A percentile compares a stretch with the other conserved stretches of the same genome.
These are phyloP conservation scores for Odontophorus gujanensis DNA, from an alignment of 2,113 vertebrate species.

Conservation along the genomic window DNA sequence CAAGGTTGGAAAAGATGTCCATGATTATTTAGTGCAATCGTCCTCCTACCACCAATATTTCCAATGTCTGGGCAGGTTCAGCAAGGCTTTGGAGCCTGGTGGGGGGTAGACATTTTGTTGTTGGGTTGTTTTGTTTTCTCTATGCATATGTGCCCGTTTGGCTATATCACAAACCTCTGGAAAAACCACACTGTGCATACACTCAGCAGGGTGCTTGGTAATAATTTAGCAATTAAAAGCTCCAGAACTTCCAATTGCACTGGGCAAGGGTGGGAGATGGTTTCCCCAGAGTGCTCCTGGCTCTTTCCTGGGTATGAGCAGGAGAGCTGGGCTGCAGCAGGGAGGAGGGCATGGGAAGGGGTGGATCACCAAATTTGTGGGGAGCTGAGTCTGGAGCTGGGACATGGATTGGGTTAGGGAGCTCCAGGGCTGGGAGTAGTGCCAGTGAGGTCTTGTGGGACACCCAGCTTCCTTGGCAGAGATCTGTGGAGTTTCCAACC, in stretches of 20 bases:
- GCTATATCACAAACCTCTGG: neutral
- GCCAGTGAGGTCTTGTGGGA: neutral
- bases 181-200: neutral
- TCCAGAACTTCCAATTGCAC: neutral
- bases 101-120: neutral
- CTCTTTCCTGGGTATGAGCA: neutral
- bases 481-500: slow-evolving; percentile 10
- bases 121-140: neutral
- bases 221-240: neutral
- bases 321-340: neutral
- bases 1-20: too few relatives aligned
- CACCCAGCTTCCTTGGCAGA: neutral
- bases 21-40: too few relatives aligned
- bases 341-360: neutral
- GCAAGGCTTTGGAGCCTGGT: neutral
- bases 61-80: neutral
- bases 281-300: neutral
- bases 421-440: neutral
- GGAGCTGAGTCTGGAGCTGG: neutral
- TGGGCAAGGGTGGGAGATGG: neutral
- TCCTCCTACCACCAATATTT: too few relatives aligned
- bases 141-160: accelerated
- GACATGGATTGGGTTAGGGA: neutral
- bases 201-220: neutral
- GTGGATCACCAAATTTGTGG: neutral